Percentiles rank a stretch among this genome's conserved stretches.
phyloP scores from a whole-genome alignment of 1,140 invertebrate genomes.

The Meloidogyne exigua region DNA sequence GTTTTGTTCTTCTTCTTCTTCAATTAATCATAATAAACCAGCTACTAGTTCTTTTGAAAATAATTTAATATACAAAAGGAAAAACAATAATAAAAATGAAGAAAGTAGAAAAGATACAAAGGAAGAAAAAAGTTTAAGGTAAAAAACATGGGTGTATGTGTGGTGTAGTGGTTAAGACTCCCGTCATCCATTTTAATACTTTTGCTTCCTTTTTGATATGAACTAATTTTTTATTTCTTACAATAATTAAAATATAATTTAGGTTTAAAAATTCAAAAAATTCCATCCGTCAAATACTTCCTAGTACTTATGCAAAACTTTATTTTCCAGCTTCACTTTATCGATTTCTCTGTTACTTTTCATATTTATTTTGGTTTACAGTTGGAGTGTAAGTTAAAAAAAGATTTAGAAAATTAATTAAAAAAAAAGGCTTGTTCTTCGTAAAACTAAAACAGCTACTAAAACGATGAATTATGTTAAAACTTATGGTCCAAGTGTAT shows the following conservation, averaged over 20 bases:
- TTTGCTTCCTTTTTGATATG: too few relatives aligned
- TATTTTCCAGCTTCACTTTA: conserved; percentile 11
- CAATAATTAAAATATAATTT: not conserved
- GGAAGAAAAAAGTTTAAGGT: not conserved
- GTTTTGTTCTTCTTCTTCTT: not conserved
- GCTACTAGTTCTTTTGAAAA: not conserved
- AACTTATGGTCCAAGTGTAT: conserved; percentile 47
- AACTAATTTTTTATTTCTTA: too few relatives aligned
- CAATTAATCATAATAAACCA: not conserved
- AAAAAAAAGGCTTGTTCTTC: conserved; percentile 40
- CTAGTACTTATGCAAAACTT: conserved; percentile 16
- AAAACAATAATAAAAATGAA: not conserved
- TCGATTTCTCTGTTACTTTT: conserved; percentile 6
- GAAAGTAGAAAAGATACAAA: not conserved
- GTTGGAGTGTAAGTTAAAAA: conserved; percentile 13
- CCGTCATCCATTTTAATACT: too few relatives aligned
- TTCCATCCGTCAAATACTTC: conserved; percentile 6
- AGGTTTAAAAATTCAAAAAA: conserved; percentile 10
- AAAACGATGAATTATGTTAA: conserved; percentile 55
- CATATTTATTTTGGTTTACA: conserved; percentile 24
- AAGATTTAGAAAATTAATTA: not conserved
- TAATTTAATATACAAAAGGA: not conserved
- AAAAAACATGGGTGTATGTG: too few relatives aligned
- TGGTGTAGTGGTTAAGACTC: not conserved
- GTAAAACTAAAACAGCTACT: conserved; percentile 56